These are phyloP conservation scores for Nemopilema nomurai DNA, from an alignment of 30 jellyfish, hydroid and myxozoan genomes.

Conservation along the genomic window DNA sequence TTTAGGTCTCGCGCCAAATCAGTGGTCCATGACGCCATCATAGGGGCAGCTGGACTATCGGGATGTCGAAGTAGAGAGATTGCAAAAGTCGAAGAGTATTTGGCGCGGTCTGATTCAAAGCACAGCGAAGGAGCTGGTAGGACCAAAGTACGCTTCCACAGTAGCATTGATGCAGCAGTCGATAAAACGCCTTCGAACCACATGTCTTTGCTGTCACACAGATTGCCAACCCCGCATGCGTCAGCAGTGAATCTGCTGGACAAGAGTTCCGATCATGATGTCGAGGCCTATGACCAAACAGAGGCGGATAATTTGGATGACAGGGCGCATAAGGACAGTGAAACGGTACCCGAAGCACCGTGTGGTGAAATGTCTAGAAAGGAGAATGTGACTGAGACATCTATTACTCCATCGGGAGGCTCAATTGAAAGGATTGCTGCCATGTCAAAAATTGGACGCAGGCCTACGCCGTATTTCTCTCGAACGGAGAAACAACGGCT, in stretches of 20 bases:
- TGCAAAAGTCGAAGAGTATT: conserved; percentile 5
- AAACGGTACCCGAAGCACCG: neutral
- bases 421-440: neutral
- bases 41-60: conserved; percentile 10
- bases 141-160: conserved; percentile 7
- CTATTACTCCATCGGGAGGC: neutral
- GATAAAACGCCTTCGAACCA: conserved; percentile 12
- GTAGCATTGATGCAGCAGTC: neutral
- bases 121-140: conserved; percentile 7
- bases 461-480: conserved; percentile 41
- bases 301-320: neutral
- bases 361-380: neutral
- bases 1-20: neutral
- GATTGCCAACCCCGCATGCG: conserved; percentile 64
- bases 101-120: neutral
- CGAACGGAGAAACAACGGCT: conserved; percentile 12
- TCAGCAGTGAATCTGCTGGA: conserved; percentile 15
- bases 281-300: neutral
- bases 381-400: neutral
- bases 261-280: neutral
- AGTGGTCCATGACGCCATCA: conserved; percentile 11
- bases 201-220: neutral
- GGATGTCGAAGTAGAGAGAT: conserved; percentile 3
- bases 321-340: neutral
- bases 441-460: conserved; percentile 10